Evolutionary conservation across 2,113 vertebrate species (phyloP), one percentile per base, ranked within the genome.

Genomic region (Poeciliopsis turrubarensis): DNA sequence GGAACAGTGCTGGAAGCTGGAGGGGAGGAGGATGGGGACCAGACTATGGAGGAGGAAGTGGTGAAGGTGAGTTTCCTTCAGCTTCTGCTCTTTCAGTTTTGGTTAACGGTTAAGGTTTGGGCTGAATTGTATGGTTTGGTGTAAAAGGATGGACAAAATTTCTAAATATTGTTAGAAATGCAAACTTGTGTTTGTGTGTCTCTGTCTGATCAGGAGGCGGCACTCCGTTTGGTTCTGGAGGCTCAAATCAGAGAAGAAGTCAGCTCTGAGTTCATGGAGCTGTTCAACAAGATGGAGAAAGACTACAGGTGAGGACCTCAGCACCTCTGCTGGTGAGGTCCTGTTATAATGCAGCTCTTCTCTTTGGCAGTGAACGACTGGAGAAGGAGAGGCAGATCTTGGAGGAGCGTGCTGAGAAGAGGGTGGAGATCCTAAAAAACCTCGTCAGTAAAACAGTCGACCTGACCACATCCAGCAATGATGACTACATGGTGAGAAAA

Each of bases 171-270:
- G 14, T 17, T 44, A 47, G 14, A 47, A 47, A 47, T 17, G 19
- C 14, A 6, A 47, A 47, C 44, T 6, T 17, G 44, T 47, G 44
- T 19, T 19, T 47, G 31, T 81, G 12, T 68, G 13, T 31, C 2
- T 41, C 8, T 10, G 64, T 5, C 26, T 0, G 76, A 54, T 37
- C 26, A 57, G 4, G 73, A 69, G 71, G 86, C 82, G 0, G 85
- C 79, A 0, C 78, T 90, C 13, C 87, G 90, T 39, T 63, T 97
- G 77, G 75, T 93, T 3, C 75, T 97, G 81, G 97, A 99, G 86
- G 87, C 95, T 68, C 95, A 94, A 91, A 96, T 98, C 67, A 95
- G 97, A 85, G 95, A 97, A 73, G 97, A 98, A 86, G 96, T 98
- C 77, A 89, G 91, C 1, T 31, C 95, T 25, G 96, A 98, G 80